phyloP scores from a whole-genome alignment of 2,797 vertebrate genomes.

The Aphelocoma californica region DNA sequence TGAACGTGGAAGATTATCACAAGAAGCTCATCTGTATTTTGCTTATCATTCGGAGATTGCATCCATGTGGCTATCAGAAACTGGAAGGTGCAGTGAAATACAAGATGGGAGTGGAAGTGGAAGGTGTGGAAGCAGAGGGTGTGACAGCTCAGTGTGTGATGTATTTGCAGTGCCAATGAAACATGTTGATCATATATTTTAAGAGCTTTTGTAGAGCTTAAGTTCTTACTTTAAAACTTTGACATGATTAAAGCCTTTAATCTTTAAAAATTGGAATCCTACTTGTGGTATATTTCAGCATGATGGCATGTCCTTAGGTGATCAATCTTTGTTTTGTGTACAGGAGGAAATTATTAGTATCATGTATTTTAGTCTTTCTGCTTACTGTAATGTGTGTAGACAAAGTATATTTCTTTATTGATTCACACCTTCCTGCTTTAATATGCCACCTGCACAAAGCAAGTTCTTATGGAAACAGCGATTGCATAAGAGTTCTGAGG shows the following conservation, averaged over 20 bases:
- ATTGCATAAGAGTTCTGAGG: not conserved
- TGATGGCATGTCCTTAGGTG: not conserved
- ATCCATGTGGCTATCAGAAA: not conserved
- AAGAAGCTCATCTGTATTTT: not conserved
- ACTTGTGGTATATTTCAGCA: not conserved
- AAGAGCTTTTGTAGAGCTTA: not conserved
- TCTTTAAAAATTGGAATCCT: not conserved
- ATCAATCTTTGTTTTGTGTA: not conserved
- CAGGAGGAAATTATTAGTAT: not conserved
- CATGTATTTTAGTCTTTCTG: not conserved
- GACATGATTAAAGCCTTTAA: not conserved
- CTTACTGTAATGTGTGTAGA: not conserved
- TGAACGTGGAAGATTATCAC: not conserved
- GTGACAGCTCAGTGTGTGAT: not conserved
- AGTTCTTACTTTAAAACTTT: not conserved
- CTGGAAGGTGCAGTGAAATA: not conserved
- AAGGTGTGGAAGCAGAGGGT: not conserved
- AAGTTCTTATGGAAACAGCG: fast-evolving
- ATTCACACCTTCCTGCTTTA: not conserved
- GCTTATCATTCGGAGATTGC: not conserved
- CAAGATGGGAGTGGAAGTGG: not conserved
- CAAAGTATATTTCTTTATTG: not conserved
- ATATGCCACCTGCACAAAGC: not conserved
- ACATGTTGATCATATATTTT: not conserved
- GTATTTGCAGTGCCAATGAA: not conserved